These are phyloP conservation scores for Plodia interpunctella DNA, from an alignment of 1,140 invertebrate species.

Conservation along the genomic window DNA sequence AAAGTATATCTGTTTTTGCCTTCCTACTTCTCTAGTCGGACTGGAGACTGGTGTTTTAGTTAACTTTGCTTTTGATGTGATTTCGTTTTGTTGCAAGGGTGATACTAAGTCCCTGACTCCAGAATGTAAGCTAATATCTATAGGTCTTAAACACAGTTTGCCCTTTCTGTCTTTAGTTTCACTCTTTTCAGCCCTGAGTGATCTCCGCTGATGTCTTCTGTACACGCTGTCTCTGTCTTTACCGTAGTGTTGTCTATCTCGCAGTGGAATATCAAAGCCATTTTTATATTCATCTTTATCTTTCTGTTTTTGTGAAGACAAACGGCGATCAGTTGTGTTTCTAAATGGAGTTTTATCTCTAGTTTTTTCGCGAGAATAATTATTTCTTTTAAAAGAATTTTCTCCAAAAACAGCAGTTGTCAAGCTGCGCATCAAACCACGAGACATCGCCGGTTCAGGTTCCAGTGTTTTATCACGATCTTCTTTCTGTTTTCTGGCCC, in stretches of 20 bases:
- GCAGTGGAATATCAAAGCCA: conserved; percentile 55
- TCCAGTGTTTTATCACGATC: conserved; percentile 83
- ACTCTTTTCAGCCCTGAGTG: conserved; percentile 75
- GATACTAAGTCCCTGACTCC: conserved; percentile 60
- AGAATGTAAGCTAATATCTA: conserved; percentile 69
- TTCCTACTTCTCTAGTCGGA: conserved; percentile 50
- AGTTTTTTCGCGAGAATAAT: conserved; percentile 58
- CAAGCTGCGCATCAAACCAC: conserved; percentile 78
- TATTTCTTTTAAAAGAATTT: conserved; percentile 78
- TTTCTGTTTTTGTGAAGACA: conserved; percentile 51
- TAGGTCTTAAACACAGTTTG: conserved; percentile 68
- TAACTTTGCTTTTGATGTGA: conserved; percentile 36
- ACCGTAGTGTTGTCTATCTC: conserved; percentile 49
- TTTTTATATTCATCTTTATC: conserved; percentile 57
- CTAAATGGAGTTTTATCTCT: conserved; percentile 80
- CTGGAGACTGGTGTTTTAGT: conserved; percentile 65
- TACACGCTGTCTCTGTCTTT: conserved; percentile 75
- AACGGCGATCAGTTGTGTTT: conserved; percentile 54
- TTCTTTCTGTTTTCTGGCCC: conserved; percentile 65
- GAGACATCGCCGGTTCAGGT: conserved; percentile 74
- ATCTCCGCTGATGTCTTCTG: conserved; percentile 62
- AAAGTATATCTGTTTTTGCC: conserved; percentile 74
- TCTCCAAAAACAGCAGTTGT: conserved; percentile 82
- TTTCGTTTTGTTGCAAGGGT: conserved; percentile 42
- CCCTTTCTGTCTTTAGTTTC: conserved; percentile 66